Base-by-base conservation (phyloP, 2,113 vertebrate genomes). In the Brachyhypopomus gauderio region DNA sequence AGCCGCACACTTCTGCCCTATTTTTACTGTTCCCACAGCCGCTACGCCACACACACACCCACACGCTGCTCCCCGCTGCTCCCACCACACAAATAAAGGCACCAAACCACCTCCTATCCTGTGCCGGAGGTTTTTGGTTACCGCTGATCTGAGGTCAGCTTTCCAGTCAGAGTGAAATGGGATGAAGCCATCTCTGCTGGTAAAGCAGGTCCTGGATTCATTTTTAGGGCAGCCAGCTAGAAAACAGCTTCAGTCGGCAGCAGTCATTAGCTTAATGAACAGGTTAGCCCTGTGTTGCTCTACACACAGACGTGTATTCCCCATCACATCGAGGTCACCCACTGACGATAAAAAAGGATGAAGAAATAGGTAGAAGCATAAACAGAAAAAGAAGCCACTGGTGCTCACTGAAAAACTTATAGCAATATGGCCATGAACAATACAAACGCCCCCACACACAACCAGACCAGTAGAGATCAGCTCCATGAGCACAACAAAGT, bases 51-150 rank as follows among this genome's bases (percentile, higher is more conserved):
- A 62, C 55, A 72, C 67, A n/a, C 77, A 79, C 77, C 23, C 56
- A 30, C 34, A 63, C 60, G 25, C 2, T n/a, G 22, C 20, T 22
- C 19, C 36, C 66, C 22, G n/a, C 58, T 64, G 20, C 23, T 77
- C 59, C 36, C 63, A 16, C 59, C 23, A 77, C 52, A 48, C 38
- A 77, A 64, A 77, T 77, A 23, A 56, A 71, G 60, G 22, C 66
- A 70, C n/a, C 20, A 45, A 78, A 71, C 58, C 52, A 71, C 66
- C 77, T 72, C 77, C 59, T 55, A n/a, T 70, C 66, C 66, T 70
- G 19, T 38, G 20, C 30, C 11, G 45, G 34, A 70, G 66, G 36
- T 23, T n/a, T 41, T 38, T 34, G 3, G 34, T 70, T 23, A n/a
- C 34, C 36, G 64, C 45, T 52, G 45, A 52, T 52, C 45, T 52